These are phyloP conservation scores for Callyntrura guangdongensis DNA, from an alignment of 2,888 invertebrate genomes.

Conservation along the genomic window DNA sequence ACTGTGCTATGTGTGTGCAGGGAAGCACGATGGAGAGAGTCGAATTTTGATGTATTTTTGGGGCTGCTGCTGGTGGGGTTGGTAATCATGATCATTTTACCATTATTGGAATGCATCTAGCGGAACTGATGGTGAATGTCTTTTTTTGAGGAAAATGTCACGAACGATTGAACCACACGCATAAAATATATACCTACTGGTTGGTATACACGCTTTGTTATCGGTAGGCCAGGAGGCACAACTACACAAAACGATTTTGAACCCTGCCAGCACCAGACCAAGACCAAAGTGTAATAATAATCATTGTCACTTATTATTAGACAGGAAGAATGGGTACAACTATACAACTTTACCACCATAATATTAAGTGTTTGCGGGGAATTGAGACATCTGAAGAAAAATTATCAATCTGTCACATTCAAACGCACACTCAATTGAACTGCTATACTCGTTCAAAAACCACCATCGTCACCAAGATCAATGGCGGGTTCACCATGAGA, in stretches of 20 bases:
- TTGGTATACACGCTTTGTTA: not conserved
- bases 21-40: not conserved
- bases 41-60: slow-evolving; percentile 37
- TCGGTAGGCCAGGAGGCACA: not conserved
- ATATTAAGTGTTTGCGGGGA: slow-evolving; percentile 11
- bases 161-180: slow-evolving; percentile 55
- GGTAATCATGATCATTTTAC: not conserved
- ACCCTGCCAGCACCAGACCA: slow-evolving; percentile 30
- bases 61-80: not conserved
- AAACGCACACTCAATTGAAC: not conserved
- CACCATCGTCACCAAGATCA: not conserved
- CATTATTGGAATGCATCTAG: slow-evolving; percentile 39
- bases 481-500: slow-evolving; percentile 6
- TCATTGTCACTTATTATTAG: not conserved
- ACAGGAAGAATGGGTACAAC: slow-evolving; percentile 7
- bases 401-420: slow-evolving; percentile 70
- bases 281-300: slow-evolving; percentile 22
- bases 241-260: not conserved
- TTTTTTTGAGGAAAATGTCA: slow-evolving; percentile 54
- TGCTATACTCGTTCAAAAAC: not conserved
- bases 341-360: too few relatives aligned
- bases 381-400: slow-evolving; percentile 62
- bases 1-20: not conserved
- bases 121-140: slow-evolving; percentile 47
- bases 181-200: not conserved